Evolutionary conservation across 2,888 invertebrate genomes (phyloP), one percentile per base, ranked within the genome.

Genomic region (Acrobasis suavella): DNA sequence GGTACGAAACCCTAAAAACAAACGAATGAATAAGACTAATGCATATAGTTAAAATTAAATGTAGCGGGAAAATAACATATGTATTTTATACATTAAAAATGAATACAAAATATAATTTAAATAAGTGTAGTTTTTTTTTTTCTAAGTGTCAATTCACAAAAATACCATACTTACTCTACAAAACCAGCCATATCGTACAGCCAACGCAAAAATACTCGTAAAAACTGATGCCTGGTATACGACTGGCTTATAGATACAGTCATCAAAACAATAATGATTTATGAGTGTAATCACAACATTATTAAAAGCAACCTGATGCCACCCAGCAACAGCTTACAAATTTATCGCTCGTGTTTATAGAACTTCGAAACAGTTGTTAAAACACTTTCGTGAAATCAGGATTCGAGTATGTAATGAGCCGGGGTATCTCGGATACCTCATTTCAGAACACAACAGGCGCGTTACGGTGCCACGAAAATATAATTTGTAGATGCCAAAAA

Each of bases 221-320:
- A 32, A 32, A 7, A 32, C 32, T 8, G 32, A 32, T 7, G 32
- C 32, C 32, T 32, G 32, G n/a, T 9, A 37, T 14, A 38, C 37
- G 37, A n/a, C 15, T 46, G 37, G 9, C 14, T 32, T 52, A 38
- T 9, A 54, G 37, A 54, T 54, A 54, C 54, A 38, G 54, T 54
- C 54, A 54, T 37, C 54, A 54, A 54, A 54, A 54, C 37, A 54
- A 37, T 51, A 37, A 54, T 54, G 54, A 54, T 54, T 54, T 54
- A 37, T 38, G 37, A 54, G 9, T 37, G 9, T 37, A 37, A 54
- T 54, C 54, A 54, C 54, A 54, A 54, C 54, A 54, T 54, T 54
- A 54, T 54, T 38, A 38, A n/a, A 52, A 54, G 54, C 54, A 54
- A 54, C 37, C 54, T 3, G 54, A 38, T 32, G 32, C 32, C 37